Conservation (phyloP, 1,140 invertebrate genomes). For the Rhagoletis zephyria region DNA sequence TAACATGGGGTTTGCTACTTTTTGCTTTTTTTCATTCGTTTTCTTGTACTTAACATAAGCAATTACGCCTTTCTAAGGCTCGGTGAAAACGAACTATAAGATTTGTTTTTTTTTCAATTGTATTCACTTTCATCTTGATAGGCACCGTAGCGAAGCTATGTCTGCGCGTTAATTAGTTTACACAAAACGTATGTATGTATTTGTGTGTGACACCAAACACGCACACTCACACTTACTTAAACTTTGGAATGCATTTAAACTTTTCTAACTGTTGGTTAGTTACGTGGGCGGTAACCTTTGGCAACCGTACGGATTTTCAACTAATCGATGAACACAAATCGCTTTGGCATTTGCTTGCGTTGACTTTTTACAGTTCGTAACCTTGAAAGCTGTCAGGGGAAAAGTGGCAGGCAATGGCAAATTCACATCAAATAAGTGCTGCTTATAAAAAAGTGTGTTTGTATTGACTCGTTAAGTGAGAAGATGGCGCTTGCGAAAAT, state of each 20-base stretch:
- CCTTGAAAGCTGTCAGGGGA: background rate
- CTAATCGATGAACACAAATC: background rate
- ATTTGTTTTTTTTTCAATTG: background rate
- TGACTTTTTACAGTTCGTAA: background rate
- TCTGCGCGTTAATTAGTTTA: constrained; percentile 6
- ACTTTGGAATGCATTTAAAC: background rate
- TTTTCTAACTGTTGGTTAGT: background rate
- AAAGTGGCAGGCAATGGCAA: background rate
- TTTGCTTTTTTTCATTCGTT: too few relatives aligned
- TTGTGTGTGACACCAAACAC: background rate
- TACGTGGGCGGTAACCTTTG: background rate
- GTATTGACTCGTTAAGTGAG: too few relatives aligned
- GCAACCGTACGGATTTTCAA: background rate
- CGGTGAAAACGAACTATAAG: too few relatives aligned
- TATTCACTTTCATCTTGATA: background rate
- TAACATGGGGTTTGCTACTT: too few relatives aligned
- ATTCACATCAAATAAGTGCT: background rate
- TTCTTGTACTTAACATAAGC: too few relatives aligned
- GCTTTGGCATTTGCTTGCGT: background rate
- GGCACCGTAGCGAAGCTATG: background rate
- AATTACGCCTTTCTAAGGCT: too few relatives aligned
- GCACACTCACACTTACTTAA: background rate
- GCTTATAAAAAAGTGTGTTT: too few relatives aligned
- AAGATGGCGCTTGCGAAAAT: too few relatives aligned
- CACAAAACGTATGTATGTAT: background rate